Percentiles rank a stretch among this genome's conserved stretches.
Evolutionary conservation across 1,140 invertebrate species (phyloP).

Genomic region (Ceratitis capitata): DNA sequence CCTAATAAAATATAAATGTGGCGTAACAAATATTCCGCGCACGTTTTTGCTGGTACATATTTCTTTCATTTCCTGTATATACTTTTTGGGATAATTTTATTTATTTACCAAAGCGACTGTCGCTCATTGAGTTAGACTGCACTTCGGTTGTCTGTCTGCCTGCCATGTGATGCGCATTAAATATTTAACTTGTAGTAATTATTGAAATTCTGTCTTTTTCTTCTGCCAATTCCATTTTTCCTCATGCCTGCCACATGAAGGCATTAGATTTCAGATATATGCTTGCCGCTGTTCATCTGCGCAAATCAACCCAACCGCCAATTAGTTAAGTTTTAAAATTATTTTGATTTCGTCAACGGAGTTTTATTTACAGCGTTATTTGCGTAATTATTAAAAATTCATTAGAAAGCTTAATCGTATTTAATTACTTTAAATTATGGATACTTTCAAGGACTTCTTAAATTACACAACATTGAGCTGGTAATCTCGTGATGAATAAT

Average conservation of each 20-base stretch:
- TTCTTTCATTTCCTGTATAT: neutral
- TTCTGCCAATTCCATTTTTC: neutral
- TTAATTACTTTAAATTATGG: too few relatives aligned
- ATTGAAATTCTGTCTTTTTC: neutral
- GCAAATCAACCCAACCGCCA: too few relatives aligned
- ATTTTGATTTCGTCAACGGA: too few relatives aligned
- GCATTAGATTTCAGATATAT: neutral
- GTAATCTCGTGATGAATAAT: too few relatives aligned
- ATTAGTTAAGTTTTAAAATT: too few relatives aligned
- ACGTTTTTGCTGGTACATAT: neutral
- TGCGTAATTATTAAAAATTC: too few relatives aligned
- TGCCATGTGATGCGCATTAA: neutral
- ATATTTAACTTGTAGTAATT: neutral
- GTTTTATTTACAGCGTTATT: too few relatives aligned
- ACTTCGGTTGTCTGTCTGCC: neutral
- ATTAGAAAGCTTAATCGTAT: too few relatives aligned
- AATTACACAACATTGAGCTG: too few relatives aligned
- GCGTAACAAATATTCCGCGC: neutral
- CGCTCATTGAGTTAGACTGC: neutral
- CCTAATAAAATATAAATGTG: neutral
- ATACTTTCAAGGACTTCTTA: too few relatives aligned
- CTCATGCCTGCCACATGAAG: neutral
- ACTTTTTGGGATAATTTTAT: neutral
- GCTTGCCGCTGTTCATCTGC: too few relatives aligned
- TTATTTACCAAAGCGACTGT: neutral